Percentiles rank a stretch among this genome's conserved stretches.
phyloP scores from a whole-genome alignment of 2,888 invertebrate species.

The Belgica antarctica region DNA sequence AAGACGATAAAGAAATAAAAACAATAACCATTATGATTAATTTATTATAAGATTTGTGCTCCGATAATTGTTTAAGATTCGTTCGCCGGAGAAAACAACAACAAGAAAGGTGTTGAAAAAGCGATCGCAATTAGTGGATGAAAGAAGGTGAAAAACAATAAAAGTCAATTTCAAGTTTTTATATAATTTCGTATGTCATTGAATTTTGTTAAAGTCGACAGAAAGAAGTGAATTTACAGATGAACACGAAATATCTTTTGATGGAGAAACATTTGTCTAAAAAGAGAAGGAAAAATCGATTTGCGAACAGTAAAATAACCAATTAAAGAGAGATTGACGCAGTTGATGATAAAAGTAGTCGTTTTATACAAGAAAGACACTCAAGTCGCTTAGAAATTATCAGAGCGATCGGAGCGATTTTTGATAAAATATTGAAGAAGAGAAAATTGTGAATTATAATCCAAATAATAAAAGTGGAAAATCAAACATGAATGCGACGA shows the following conservation, averaged over 20 bases:
- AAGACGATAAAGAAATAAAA: constrained; percentile 20
- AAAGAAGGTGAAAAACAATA: constrained; percentile 9
- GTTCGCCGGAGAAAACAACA: not conserved
- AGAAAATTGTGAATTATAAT: constrained; percentile 18
- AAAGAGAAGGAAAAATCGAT: not conserved
- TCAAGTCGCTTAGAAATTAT: not conserved
- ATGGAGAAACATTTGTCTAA: not conserved
- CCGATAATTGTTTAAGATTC: constrained; percentile 12
- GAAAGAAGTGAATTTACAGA: not conserved
- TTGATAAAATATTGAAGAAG: constrained; percentile 28
- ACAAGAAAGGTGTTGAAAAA: too few relatives aligned
- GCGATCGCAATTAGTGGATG: not conserved
- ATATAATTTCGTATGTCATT: constrained; percentile 1
- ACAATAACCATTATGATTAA: constrained; percentile 41
- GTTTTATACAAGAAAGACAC: not conserved
- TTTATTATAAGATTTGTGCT: constrained; percentile 36
- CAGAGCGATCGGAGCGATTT: not conserved
- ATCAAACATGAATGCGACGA: not conserved
- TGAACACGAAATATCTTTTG: not conserved
- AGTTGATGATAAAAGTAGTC: not conserved
- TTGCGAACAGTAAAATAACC: not conserved
- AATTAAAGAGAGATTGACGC: not conserved
- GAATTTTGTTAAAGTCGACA: too few relatives aligned
- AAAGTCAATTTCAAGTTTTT: constrained; percentile 22
- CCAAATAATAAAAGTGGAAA: not conserved